A percentile compares a stretch with the other conserved stretches of the same genome.
Conservation (phyloP, 2,113 vertebrate species). For the Thunnus maccoyii region DNA sequence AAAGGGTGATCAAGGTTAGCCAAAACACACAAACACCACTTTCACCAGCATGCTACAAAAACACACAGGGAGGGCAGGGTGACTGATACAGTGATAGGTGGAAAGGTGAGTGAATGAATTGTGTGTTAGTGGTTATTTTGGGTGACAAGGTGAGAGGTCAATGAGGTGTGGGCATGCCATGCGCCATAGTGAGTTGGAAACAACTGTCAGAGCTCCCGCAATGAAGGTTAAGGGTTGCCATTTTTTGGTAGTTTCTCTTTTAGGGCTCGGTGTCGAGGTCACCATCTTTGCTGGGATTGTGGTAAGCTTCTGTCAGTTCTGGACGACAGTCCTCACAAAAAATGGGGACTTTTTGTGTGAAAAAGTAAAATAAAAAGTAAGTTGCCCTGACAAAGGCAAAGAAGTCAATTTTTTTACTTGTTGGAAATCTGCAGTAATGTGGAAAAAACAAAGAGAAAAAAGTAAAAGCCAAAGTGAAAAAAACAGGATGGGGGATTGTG, state of each 20-base stretch:
- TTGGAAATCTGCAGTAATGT: constrained; percentile 76
- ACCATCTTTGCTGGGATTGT: constrained; percentile 82
- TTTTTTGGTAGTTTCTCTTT: constrained; percentile 69
- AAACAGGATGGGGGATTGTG: constrained; percentile 76
- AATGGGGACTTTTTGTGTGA: constrained; percentile 84
- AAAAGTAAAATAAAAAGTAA: constrained; percentile 74
- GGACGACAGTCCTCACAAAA: constrained; percentile 89
- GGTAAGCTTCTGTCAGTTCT: constrained; percentile 89
- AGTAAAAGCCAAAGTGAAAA: constrained; percentile 79
- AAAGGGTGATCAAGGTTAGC: constrained; percentile 80
- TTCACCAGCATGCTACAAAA: constrained; percentile 88
- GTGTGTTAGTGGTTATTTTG: constrained; percentile 83
- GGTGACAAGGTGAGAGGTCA: constrained; percentile 64
- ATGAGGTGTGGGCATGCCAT: constrained; percentile 94
- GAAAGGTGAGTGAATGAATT: constrained; percentile 72
- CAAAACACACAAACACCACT: constrained; percentile 66
- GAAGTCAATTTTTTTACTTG: constrained; percentile 74
- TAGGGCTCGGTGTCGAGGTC: constrained; percentile 76
- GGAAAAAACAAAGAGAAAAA: constrained; percentile 72
- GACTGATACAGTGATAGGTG: constrained; percentile 64
- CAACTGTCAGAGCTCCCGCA: constrained; percentile 89
- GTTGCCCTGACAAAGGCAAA: constrained; percentile 78
- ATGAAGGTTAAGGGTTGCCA: constrained; percentile 80
- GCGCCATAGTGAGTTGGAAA: constrained; percentile 89
- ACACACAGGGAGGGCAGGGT: constrained; percentile 76